phyloP scores from a whole-genome alignment of 1,140 invertebrate genomes.

The Araneus ventricosus region DNA sequence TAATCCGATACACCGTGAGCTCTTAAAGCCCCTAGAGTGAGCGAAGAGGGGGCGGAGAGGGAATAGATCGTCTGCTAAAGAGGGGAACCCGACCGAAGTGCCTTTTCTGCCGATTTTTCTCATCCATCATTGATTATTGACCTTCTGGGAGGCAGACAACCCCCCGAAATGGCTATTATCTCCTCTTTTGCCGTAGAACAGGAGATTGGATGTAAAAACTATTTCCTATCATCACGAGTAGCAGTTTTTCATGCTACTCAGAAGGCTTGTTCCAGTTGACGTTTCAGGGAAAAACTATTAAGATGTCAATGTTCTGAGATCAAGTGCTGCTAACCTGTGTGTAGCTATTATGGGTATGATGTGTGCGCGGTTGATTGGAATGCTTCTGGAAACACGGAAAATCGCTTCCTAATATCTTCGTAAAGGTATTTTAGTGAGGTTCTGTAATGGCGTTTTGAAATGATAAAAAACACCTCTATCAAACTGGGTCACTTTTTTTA shows the following conservation, averaged over 20 bases:
- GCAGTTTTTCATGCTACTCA: conserved; percentile 21
- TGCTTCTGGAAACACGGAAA: not conserved
- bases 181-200: conserved; percentile 30
- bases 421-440: not conserved
- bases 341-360: not conserved
- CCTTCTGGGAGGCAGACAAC: conserved; percentile 13
- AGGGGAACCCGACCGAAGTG: not conserved
- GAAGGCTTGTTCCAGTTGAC: not conserved
- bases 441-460: too few relatives aligned
- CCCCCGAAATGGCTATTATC: conserved; percentile 38
- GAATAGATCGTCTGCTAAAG: not conserved
- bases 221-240: conserved; percentile 44
- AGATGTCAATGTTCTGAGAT: conserved; percentile 17
- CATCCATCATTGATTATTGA: conserved; percentile 66
- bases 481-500: not conserved
- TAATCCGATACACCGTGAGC: conserved; percentile 48
- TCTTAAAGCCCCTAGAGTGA: conserved; percentile 4
- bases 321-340: not conserved
- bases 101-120: conserved; percentile 5
- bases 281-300: conserved; percentile 22
- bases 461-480: too few relatives aligned
- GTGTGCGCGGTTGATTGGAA: not conserved
- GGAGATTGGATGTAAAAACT: conserved; percentile 47
- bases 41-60: not conserved
- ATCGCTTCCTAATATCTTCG: not conserved